Percentiles rank a stretch among this genome's conserved stretches.
These are phyloP conservation scores for Ophthalmotilapia sp. DNA, from an alignment of 2,113 vertebrate species.

Conservation along the genomic window DNA sequence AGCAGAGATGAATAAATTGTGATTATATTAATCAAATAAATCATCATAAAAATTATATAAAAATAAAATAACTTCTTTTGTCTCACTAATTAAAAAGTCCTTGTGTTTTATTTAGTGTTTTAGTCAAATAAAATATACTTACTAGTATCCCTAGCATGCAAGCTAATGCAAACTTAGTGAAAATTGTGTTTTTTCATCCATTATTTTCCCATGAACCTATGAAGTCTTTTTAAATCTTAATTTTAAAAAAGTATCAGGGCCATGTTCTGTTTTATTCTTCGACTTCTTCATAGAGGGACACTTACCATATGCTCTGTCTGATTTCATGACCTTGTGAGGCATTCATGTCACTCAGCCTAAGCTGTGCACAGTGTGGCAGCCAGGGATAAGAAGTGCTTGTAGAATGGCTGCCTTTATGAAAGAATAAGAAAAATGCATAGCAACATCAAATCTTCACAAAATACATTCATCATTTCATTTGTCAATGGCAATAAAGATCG, in stretches of 20 bases:
- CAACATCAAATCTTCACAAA: not conserved
- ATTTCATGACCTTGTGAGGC: conserved; percentile 20
- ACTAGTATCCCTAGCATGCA: not conserved
- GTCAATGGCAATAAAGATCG: not conserved
- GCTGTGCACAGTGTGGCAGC: not conserved
- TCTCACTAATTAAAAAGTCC: not conserved
- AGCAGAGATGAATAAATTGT: not conserved
- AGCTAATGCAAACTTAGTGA: not conserved
- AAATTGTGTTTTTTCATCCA: not conserved
- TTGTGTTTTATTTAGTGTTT: not conserved
- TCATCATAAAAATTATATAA: not conserved
- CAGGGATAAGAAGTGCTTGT: not conserved
- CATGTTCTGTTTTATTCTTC: not conserved
- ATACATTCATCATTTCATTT: not conserved
- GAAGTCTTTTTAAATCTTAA: not conserved
- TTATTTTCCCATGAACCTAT: not conserved
- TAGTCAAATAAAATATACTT: not conserved
- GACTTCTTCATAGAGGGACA: not conserved
- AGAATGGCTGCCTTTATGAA: not conserved
- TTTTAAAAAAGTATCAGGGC: conserved; percentile 17
- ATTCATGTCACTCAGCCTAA: not conserved
- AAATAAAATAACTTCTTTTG: not conserved
- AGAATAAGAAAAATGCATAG: not conserved
- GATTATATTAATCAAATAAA: not conserved
- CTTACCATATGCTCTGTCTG: not conserved